A percentile compares a stretch with the other conserved stretches of the same genome.
These are phyloP conservation scores for Ypsolopha scabrella DNA, from an alignment of 2,888 invertebrate species.

Conservation along the genomic window DNA sequence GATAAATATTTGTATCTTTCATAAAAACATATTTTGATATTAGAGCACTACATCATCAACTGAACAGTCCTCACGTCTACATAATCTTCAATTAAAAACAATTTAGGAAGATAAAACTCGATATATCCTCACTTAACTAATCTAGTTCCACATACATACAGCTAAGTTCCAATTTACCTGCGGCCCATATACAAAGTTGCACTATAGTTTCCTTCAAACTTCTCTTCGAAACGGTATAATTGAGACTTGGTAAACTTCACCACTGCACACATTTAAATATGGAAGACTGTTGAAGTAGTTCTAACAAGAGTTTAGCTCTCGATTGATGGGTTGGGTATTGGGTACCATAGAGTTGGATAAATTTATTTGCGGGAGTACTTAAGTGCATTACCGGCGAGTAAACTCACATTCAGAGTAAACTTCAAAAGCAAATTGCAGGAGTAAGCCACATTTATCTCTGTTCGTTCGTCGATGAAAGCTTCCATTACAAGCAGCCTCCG, in stretches of 20 bases:
- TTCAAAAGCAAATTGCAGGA: conserved; percentile 56
- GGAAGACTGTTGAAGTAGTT: conserved; percentile 17
- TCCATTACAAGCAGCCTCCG: conserved; percentile 40
- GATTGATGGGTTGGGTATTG: no score
- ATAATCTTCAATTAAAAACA: no score
- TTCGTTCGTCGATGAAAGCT: conserved; percentile 46
- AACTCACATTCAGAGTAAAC: conserved; percentile 28
- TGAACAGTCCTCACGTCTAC: no score
- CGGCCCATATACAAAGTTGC: no score
- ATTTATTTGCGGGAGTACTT: conserved; percentile 33
- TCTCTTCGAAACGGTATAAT: background rate
- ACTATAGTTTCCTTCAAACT: no score
- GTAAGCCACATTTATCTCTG: conserved; percentile 48
- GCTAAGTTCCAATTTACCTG: no score
- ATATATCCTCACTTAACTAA: no score
- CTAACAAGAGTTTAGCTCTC: conserved; percentile 18
- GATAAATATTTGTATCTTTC: no score
- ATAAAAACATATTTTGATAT: no score
- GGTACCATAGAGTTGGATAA: conserved; percentile 35
- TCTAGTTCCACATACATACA: no score
- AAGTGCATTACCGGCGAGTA: conserved; percentile 45
- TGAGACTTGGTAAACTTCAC: conserved; percentile 1
- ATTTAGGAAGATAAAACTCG: no score
- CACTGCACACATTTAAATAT: conserved; percentile 15
- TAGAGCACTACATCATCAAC: no score